Percentiles rank a stretch among this genome's conserved stretches.
Conservation (phyloP, 2,113 vertebrate species). For the Strix aluco region DNA sequence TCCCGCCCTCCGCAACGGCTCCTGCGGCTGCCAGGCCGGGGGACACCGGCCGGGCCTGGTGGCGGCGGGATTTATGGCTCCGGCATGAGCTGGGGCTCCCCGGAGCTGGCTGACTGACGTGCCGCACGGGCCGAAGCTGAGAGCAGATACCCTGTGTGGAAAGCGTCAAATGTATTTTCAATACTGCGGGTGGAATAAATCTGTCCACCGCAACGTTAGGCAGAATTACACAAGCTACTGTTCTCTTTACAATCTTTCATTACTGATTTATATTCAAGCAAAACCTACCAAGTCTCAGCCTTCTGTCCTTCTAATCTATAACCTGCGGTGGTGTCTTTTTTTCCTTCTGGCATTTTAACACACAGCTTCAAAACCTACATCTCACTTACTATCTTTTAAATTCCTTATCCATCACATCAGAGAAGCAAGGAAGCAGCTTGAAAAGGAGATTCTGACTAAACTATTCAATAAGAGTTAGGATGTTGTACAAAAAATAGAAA, state of each 20-base stretch:
- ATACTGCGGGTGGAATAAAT: rapidly evolving
- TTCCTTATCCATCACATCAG: neutral
- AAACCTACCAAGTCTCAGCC: neutral
- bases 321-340: rapidly evolving
- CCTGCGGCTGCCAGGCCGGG: neutral
- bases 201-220: rapidly evolving
- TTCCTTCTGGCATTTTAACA: neutral
- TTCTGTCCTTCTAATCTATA: neutral
- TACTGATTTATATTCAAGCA: neutral
- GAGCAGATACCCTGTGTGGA: neutral
- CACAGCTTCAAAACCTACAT: neutral
- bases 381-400: neutral
- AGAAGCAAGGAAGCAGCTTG: neutral
- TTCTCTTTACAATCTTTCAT: rapidly evolving
- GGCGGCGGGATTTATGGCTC: neutral
- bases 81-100: neutral
- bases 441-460: neutral
- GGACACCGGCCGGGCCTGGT: neutral
- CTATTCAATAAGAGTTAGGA: neutral
- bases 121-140: neutral
- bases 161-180: rapidly evolving
- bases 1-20: no score
- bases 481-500: neutral
- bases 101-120: neutral
- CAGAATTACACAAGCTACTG: rapidly evolving